Base-by-base conservation (phyloP, 2,888 invertebrate genomes). In the Synergus gifuensis region DNA sequence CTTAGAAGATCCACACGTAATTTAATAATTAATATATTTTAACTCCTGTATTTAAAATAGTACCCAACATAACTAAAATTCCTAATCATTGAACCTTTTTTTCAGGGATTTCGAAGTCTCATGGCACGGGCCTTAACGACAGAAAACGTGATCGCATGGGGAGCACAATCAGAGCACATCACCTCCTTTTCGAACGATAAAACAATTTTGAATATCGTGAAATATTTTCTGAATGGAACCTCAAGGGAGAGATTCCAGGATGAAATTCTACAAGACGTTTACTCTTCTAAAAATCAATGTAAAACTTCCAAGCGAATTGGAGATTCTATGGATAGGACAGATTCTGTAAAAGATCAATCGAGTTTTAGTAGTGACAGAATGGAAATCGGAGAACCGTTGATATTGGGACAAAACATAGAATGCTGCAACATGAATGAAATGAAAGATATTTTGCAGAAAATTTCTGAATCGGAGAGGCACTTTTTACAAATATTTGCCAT, bases 121-220 rank as follows among this genome's bases (percentile, higher is more conserved):
- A 93, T 97, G 76, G 96, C 97, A 0, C 96, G 96, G 87, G 96
- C 96, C 0, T 91, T 97, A n/a, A 97, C 97, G 0, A 94, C 96
- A 46, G 96, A 96, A 86, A 94, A 94, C 82, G 93, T 94, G 76
- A 94, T 95, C 86, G 94, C 95, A 0, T 96, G 96, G 96, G 94
- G 95, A 22, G 94, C 94, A 0, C 92, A 93, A 0, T 93, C 95
- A 0, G 95, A 95, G 84, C 94, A 95, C 83, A 94, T 97, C n/a
- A 94, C 95, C 18, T 94, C 96, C 0, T 97, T 97, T 89, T 95
- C 96, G 0, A 96, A 95, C 82, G 96, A 97, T 89, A 94, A 95
- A 77, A 94, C 94, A 76, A 94, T 97, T 1, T 93, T 94, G 76
- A 95, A 95, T 86, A 96, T 97, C 88, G 95, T 96, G 5, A 94